Evolutionary conservation across 1,140 invertebrate genomes (phyloP).

Genomic region (Aleiodes sp.): DNA sequence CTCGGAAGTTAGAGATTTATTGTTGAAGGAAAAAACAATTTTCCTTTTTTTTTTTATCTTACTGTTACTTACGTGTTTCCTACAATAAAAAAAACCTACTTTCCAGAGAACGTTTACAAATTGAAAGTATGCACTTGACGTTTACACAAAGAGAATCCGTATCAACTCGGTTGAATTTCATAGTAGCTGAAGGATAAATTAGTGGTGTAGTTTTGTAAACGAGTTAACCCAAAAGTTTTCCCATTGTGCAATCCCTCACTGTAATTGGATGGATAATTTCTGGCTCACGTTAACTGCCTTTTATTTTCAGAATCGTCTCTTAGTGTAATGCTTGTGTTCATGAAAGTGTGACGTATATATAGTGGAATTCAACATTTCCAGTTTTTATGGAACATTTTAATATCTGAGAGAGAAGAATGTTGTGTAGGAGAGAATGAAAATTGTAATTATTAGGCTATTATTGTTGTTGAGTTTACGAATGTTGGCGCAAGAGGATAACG

Average conservation of each 20-base stretch:
- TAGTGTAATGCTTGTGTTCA: conserved; percentile 2
- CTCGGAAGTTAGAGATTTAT: not conserved
- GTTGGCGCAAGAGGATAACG: too few species aligned
- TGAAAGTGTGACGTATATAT: conserved; percentile 14
- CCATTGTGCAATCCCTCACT: conserved; percentile 8
- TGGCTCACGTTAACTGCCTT: not conserved
- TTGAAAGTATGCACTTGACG: not conserved
- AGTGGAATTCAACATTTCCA: too few species aligned
- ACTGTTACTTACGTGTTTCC: too few species aligned
- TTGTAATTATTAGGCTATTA: too few species aligned
- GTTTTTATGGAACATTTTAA: too few species aligned
- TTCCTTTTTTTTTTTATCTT: not conserved
- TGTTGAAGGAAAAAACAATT: not conserved
- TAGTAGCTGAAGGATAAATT: not conserved
- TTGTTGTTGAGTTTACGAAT: too few species aligned
- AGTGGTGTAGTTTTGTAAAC: too few species aligned
- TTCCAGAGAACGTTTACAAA: not conserved
- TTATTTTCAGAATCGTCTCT: conserved; percentile 9
- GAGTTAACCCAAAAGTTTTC: too few species aligned
- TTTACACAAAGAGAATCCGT: not conserved
- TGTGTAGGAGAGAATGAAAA: too few species aligned
- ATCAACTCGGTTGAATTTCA: not conserved
- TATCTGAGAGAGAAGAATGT: too few species aligned
- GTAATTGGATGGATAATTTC: not conserved
- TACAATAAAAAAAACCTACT: not conserved